phyloP scores from a whole-genome alignment of 2,888 invertebrate species.

The Congeria kusceri region DNA sequence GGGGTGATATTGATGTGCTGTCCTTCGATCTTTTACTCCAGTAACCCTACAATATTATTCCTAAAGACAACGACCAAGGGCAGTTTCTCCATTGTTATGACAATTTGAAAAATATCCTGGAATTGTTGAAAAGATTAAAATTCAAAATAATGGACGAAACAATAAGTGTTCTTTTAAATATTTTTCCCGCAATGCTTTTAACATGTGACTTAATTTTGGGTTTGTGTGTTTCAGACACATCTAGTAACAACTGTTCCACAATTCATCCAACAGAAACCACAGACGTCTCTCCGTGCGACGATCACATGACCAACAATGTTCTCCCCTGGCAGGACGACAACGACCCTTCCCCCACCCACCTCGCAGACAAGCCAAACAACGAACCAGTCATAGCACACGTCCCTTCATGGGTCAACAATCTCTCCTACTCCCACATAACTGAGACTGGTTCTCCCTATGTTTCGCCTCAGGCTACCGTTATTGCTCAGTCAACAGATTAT shows the following conservation, averaged over 20 bases:
- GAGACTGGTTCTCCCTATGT: constrained; percentile 79
- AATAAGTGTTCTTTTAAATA: too few species aligned
- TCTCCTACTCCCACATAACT: constrained; percentile 90
- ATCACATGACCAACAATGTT: constrained; percentile 47
- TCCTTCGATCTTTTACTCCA: too few species aligned
- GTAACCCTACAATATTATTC: too few species aligned
- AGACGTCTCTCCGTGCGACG: constrained; percentile 39
- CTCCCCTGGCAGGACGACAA: constrained; percentile 52
- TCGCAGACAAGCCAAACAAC: constrained; percentile 88
- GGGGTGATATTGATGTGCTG: too few species aligned
- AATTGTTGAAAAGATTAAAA: too few species aligned
- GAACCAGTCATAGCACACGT: constrained; percentile 89
- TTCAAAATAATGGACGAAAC: too few species aligned
- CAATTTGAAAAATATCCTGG: too few species aligned
- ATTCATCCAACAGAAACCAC: constrained; percentile 29
- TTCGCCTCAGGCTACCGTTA: constrained; percentile 76
- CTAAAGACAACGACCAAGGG: too few species aligned
- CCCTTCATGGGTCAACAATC: constrained; percentile 97
- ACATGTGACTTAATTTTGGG: too few species aligned
- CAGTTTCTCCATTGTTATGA: too few species aligned
- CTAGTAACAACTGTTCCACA: constrained; percentile 1
- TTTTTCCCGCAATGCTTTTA: too few species aligned
- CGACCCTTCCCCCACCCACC: constrained; percentile 49
- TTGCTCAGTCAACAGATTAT: constrained; percentile 55
- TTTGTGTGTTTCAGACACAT: constrained; percentile 18